Conservation (phyloP, 2,888 invertebrate species). For the Pterostichus niger region DNA sequence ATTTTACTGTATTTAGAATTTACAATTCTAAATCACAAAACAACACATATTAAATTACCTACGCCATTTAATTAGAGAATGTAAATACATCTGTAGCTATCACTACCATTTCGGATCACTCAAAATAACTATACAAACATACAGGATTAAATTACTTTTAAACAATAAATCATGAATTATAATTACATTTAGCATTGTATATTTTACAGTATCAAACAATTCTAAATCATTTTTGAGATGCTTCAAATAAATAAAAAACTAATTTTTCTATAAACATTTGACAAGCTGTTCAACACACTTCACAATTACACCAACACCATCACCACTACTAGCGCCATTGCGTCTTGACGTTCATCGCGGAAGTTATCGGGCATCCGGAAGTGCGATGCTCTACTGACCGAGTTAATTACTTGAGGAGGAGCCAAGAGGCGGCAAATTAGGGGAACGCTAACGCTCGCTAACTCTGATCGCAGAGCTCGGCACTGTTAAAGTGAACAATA, state of each 20-base stretch:
- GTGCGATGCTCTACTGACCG: constrained; percentile 74
- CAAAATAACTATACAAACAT: constrained; percentile 8
- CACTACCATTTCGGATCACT: background rate
- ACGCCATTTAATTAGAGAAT: constrained; percentile 36
- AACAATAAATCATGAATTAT: no score
- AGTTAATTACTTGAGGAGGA: constrained; percentile 73
- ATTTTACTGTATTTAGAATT: constrained; percentile 35
- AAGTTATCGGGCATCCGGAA: constrained; percentile 66
- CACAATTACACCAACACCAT: background rate
- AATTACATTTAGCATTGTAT: no score
- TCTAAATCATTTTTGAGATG: no score
- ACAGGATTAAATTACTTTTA: constrained; percentile 6
- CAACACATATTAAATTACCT: constrained; percentile 28
- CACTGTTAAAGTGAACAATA: constrained; percentile 71
- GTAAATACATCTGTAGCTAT: constrained; percentile 19
- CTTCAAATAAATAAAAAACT: no score
- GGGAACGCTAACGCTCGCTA: constrained; percentile 72
- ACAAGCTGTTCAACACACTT: background rate
- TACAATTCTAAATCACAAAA: constrained; percentile 29
- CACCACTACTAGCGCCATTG: constrained; percentile 25
- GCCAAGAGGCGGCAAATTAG: constrained; percentile 71
- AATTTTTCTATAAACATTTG: background rate
- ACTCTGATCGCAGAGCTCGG: constrained; percentile 67
- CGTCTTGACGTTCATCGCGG: background rate
- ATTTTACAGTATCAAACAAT: no score